These are phyloP conservation scores for Calameuta pallipes DNA, from an alignment of 2,888 invertebrate species.

Conservation along the genomic window DNA sequence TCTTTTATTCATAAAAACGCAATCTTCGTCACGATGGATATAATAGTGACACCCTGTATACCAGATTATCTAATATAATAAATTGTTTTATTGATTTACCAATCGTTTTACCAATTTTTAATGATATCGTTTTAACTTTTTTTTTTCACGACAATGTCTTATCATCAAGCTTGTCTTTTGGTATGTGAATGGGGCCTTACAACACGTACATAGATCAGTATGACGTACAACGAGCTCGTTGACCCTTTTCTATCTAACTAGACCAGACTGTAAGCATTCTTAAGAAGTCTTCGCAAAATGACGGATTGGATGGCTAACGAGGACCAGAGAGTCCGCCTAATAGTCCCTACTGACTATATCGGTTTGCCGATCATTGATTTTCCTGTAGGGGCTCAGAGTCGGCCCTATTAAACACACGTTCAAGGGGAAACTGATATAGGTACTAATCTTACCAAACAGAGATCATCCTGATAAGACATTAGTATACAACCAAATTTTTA, in stretches of 20 bases:
- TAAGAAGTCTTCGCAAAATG: slow-evolving; percentile 43
- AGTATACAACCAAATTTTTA: not conserved
- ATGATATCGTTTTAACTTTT: too few species aligned
- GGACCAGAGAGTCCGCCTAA: slow-evolving; percentile 22
- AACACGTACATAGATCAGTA: not conserved
- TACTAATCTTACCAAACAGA: not conserved
- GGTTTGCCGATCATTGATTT: slow-evolving; percentile 29
- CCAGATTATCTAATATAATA: too few species aligned
- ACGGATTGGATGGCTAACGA: slow-evolving; percentile 46
- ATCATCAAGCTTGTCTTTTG: too few species aligned
- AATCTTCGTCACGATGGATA: too few species aligned
- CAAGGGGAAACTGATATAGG: not conserved
- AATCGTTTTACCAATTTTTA: too few species aligned
- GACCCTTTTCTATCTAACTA: slow-evolving; percentile 28
- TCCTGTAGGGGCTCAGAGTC: not conserved
- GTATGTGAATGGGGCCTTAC: too few species aligned
- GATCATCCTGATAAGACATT: not conserved
- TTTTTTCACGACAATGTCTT: too few species aligned
- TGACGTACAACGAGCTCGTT: slow-evolving; percentile 24
- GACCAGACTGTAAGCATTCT: slow-evolving; percentile 35
- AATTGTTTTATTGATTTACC: too few species aligned
- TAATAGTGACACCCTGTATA: too few species aligned
- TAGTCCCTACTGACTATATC: slow-evolving; percentile 7
- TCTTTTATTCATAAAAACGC: not conserved
- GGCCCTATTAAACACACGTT: not conserved